A percentile compares a stretch with the other conserved stretches of the same genome.
phyloP scores from a whole-genome alignment of 2,113 vertebrate species.

The Sander lucioperca region DNA sequence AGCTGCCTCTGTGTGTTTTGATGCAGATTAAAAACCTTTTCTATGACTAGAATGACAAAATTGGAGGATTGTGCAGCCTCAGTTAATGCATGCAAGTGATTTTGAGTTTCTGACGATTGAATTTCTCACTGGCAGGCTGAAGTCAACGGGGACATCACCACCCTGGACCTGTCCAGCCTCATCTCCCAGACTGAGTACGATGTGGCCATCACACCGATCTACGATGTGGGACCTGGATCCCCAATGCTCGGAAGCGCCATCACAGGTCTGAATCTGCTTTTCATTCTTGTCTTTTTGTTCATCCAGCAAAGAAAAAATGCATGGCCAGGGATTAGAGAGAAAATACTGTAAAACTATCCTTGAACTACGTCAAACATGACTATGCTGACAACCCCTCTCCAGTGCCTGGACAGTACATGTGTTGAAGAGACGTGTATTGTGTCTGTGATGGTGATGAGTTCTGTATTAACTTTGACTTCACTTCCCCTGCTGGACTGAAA shows the following conservation, averaged over 20 bases:
- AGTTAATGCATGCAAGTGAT: background rate
- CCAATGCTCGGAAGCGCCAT: slow-evolving; percentile 83
- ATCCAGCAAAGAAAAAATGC: background rate
- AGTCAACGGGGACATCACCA: slow-evolving; percentile 86
- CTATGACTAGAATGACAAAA: too few relatives aligned
- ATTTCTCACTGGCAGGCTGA: slow-evolving; percentile 82
- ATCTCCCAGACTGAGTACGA: slow-evolving; percentile 91
- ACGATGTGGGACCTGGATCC: slow-evolving; percentile 86
- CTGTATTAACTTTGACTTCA: background rate
- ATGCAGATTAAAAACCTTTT: background rate
- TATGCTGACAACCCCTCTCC: background rate
- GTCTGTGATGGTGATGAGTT: background rate
- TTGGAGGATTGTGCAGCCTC: background rate
- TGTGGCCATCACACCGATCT: slow-evolving; percentile 88
- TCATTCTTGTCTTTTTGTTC: background rate
- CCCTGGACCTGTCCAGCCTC: slow-evolving; percentile 83
- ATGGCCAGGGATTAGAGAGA: background rate
- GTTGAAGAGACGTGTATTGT: background rate
- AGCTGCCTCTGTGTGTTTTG: background rate
- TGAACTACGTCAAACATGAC: background rate
- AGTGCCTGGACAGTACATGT: background rate
- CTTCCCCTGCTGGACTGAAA: slow-evolving; percentile 8
- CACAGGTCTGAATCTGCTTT: slow-evolving; percentile 80
- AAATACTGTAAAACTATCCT: background rate
- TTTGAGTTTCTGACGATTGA: background rate